Evolutionary conservation across 2,797 vertebrate genomes (phyloP).

Genomic region (Gadopsis bispinosus): DNA sequence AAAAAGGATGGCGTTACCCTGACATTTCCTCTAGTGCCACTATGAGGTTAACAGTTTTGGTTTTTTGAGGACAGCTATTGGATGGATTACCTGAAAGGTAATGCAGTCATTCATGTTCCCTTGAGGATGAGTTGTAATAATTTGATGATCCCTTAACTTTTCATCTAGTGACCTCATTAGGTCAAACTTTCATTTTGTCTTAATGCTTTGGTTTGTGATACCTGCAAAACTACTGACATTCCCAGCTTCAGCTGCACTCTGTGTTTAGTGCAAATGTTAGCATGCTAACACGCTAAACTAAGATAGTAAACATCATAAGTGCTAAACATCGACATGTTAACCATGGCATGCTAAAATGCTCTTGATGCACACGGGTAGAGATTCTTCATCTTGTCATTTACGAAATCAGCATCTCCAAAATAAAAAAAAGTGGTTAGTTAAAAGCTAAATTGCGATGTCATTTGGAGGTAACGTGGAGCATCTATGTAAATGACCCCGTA

Average conservation of each 20-base stretch:
- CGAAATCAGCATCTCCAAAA: not conserved
- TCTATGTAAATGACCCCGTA: not conserved
- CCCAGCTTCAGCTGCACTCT: not conserved
- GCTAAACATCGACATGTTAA: not conserved
- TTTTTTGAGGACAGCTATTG: not conserved
- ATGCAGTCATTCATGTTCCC: not conserved
- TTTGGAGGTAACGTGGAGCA: not conserved
- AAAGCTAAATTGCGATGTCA: not conserved
- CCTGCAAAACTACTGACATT: no score
- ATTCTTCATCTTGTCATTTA: not conserved
- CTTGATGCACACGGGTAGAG: not conserved
- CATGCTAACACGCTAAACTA: not conserved
- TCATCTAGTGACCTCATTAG: no score
- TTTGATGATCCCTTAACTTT: not conserved
- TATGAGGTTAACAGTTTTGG: not conserved
- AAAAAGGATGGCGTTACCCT: not conserved
- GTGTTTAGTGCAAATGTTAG: not conserved
- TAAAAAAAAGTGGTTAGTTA: not conserved
- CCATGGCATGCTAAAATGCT: not conserved
- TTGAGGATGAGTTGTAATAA: not conserved
- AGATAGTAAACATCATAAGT: not conserved
- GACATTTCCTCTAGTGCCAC: not conserved
- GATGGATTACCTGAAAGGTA: not conserved
- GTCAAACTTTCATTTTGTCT: no score
- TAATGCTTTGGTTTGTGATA: no score